Base-by-base conservation (phyloP, 2,888 invertebrate species). In the Pemphredon lugubris region DNA sequence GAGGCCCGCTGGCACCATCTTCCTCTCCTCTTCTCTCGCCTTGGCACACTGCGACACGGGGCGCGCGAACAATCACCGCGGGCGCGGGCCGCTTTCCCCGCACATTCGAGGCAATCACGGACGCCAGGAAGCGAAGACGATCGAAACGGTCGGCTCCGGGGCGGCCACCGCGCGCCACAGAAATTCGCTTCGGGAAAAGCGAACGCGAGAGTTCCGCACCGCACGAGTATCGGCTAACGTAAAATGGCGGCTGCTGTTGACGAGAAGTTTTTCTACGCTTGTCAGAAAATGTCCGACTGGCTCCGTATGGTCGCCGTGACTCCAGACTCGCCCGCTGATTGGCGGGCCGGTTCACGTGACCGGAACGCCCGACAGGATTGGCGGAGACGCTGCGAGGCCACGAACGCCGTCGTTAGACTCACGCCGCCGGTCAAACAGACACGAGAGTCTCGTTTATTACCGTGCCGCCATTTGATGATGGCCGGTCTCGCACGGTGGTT, bases 231-330 rank as follows among this genome's bases (percentile, higher is more conserved):
- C 87, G 84, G 84, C 87, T 93, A 93, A 93, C 93, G 93, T 95
- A 96, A 96, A 94, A 96, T 96, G 96, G 96, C 96, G 95, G 96
- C 95, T 83, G 87, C 87, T 95, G 95, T 95, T 95, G 95, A 95
- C 95, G 95, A 95, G 93, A 95, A 96, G 94, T 96, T 96, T 95
- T 96, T 95, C 94, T 95, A 95, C 95, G 95, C 96, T 96, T 96
- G 96, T 96, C 96, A 96, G 94, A 95, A 94, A 92, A 92, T 91
- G 91, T 91, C 91, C 91, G 91, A 86, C 85, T 84, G 82, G 79
- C 79, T 75, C 84, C 68, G 75, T 71, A 82, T 73, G 69, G 34
- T 71, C 90, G 90, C 90, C 91, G 91, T 88, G 89, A 90, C 89
- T 84, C 86, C 86, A 90, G 88, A 71, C 30, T 26, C 13, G n/a